Evolutionary conservation across 2,113 vertebrate species (phyloP).

Genomic region (Spea bombifrons): DNA sequence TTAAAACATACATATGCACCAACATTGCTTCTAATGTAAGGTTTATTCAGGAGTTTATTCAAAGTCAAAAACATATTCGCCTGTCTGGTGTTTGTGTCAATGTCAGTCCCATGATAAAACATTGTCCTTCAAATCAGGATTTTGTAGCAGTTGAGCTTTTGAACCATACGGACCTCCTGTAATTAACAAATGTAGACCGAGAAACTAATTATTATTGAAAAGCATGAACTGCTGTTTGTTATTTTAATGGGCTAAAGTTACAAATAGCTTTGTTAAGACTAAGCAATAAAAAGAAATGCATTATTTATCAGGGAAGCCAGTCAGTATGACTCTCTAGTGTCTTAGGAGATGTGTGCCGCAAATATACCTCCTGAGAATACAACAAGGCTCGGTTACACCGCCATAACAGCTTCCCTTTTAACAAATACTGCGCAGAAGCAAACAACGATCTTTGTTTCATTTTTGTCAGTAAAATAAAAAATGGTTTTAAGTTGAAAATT

Average conservation of each 20-base stretch:
- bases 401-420: neutral
- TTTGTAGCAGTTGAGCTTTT: neutral
- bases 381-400: constrained; percentile 11
- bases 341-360: constrained; percentile 22
- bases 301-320: constrained; percentile 31
- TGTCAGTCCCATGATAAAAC: neutral
- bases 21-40: too few relatives aligned
- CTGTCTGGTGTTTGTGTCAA: neutral
- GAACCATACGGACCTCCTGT: neutral
- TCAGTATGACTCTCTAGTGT: constrained; percentile 14
- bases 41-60: too few relatives aligned
- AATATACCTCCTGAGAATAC: constrained; percentile 9
- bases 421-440: neutral
- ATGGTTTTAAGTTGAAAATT: constrained; percentile 17
- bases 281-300: constrained; percentile 29
- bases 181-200: neutral
- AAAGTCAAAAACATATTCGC: too few relatives aligned
- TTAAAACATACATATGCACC: neutral
- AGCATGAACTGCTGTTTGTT: neutral
- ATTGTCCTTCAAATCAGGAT: neutral
- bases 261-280: constrained; percentile 14
- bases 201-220: constrained; percentile 10
- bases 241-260: constrained; percentile 18
- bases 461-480: neutral
- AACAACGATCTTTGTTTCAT: neutral